phyloP scores from a whole-genome alignment of 2,888 invertebrate genomes.

The Oxycera nigricornis region DNA sequence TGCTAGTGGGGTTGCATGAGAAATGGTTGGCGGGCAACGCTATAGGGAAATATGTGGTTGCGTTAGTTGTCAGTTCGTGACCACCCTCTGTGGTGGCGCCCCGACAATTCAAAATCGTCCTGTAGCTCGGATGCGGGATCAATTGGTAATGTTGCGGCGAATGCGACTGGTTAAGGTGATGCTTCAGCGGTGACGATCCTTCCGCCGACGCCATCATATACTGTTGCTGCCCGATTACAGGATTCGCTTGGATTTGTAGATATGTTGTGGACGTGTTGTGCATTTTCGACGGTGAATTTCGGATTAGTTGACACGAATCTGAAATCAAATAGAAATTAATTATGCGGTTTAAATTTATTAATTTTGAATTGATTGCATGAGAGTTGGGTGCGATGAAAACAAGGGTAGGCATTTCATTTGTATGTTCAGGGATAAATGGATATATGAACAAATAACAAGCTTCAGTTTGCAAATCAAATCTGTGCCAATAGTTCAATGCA shows the following conservation, averaged over 20 bases:
- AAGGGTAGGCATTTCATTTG: too few species aligned
- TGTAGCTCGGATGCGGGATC: constrained; percentile 47
- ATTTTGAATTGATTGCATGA: not conserved
- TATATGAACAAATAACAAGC: too few species aligned
- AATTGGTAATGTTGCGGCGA: constrained; percentile 45
- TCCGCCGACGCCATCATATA: constrained; percentile 41
- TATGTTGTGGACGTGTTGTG: constrained; percentile 53
- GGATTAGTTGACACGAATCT: constrained; percentile 61
- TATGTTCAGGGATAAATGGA: too few species aligned
- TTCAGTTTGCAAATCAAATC: too few species aligned
- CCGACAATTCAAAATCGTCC: constrained; percentile 42
- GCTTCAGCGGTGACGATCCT: constrained; percentile 42
- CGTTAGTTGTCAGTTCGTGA: constrained; percentile 42
- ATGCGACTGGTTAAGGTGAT: constrained; percentile 44
- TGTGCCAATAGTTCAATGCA: too few species aligned
- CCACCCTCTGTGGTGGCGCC: constrained; percentile 35
- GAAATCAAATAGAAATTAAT: constrained; percentile 34
- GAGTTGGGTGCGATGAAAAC: too few species aligned
- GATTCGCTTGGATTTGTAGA: constrained; percentile 52
- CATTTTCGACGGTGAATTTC: constrained; percentile 56
- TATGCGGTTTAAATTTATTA: not conserved
- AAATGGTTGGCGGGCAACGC: constrained; percentile 46
- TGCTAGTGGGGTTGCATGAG: constrained; percentile 32
- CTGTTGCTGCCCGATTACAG: constrained; percentile 44
- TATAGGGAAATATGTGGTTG: constrained; percentile 60